Percentiles rank a stretch among this genome's conserved stretches.
phyloP scores from a whole-genome alignment of 2,113 vertebrate genomes.

The Galeopterus variegatus region DNA sequence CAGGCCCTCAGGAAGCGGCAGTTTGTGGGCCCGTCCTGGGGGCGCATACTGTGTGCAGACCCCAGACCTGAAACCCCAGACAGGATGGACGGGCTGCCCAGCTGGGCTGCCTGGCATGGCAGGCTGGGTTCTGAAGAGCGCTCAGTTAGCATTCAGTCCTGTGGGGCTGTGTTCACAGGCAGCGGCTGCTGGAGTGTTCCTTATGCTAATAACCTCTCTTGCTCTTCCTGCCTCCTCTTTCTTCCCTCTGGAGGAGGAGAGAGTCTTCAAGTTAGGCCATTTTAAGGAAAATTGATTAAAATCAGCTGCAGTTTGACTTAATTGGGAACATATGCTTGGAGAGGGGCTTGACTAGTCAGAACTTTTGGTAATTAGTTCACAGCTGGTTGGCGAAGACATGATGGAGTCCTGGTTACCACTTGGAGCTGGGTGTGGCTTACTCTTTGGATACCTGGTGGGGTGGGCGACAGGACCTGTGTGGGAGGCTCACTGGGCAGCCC shows the following conservation, averaged over 20 bases:
- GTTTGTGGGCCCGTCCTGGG: neutral
- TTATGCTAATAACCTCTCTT: conserved; percentile 78
- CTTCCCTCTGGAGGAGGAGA: conserved; percentile 81
- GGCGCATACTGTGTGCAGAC: neutral
- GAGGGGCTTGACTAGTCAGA: conserved; percentile 87
- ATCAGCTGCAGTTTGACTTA: conserved; percentile 89
- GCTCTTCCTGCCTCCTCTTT: conserved; percentile 56
- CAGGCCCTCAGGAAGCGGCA: neutral
- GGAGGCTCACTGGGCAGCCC: too few relatives aligned
- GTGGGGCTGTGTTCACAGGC: too few relatives aligned
- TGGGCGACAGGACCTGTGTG: neutral
- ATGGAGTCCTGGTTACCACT: conserved; percentile 77
- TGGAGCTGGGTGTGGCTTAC: conserved; percentile 25
- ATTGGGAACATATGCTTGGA: conserved; percentile 90
- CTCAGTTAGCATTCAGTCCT: conserved; percentile 85
- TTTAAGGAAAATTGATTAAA: conserved; percentile 91
- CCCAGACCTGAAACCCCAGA: neutral
- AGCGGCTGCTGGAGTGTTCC: conserved; percentile 81
- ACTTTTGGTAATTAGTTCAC: conserved; percentile 86
- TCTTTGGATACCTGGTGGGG: too few relatives aligned
- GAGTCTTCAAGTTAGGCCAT: conserved; percentile 86
- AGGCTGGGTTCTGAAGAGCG: conserved; percentile 82
- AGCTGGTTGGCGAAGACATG: conserved; percentile 87
- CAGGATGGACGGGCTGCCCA: neutral
- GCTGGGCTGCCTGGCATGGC: conserved; percentile 65